Conservation (phyloP, 2,797 vertebrate genomes). For the Coluber constrictor region DNA sequence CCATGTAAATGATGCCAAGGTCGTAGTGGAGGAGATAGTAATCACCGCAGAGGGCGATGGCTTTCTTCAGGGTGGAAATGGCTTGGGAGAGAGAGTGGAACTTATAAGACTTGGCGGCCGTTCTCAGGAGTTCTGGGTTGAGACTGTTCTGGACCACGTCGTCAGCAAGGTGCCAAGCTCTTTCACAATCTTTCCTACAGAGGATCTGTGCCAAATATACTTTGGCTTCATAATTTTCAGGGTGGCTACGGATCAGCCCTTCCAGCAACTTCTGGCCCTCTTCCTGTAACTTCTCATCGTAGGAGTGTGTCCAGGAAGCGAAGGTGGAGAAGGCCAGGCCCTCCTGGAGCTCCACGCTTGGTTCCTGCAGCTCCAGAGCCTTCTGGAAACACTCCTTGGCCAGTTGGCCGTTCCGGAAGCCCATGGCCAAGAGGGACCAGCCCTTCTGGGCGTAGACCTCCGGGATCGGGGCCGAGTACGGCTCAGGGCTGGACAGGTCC, state of each 20-base stretch:
- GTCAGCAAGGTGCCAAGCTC: accelerated
- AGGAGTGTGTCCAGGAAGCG: background rate
- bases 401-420: constrained; percentile 37
- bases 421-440: constrained; percentile 62
- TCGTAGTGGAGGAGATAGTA: constrained; percentile 4
- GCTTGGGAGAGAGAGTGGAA: accelerated
- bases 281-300: accelerated
- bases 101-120: background rate
- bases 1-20: background rate
- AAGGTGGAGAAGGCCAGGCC: constrained; percentile 61
- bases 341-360: constrained; percentile 47
- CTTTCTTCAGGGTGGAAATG: background rate
- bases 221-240: background rate
- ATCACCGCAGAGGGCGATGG: background rate
- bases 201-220: background rate
- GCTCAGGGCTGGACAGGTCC: constrained; percentile 44
- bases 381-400: constrained; percentile 61
- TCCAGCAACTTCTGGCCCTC: background rate
- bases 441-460: constrained; percentile 68
- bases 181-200: accelerated
- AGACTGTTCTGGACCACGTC: background rate
- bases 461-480: constrained; percentile 51
- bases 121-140: constrained; percentile 1
- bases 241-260: background rate
- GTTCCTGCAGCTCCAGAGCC: constrained; percentile 56